Evolutionary conservation across 1,140 invertebrate genomes (phyloP).

Genomic region (Drosophila ficusphila): DNA sequence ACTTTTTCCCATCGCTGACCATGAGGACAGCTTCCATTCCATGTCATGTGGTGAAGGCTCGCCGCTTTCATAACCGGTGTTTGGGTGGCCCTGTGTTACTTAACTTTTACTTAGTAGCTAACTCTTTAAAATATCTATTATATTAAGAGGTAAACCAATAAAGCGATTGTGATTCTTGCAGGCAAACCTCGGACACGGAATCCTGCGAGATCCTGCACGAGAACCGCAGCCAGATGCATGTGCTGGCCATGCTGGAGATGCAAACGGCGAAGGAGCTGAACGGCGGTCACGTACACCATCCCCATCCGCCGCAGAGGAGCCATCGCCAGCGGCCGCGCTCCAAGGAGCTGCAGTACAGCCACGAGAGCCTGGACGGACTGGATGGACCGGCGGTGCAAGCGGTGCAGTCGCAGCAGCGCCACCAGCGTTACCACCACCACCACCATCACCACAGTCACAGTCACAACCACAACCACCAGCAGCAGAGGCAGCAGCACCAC

Average conservation of each 20-base stretch:
- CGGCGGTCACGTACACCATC: not conserved
- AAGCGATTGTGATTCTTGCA: conserved; percentile 13
- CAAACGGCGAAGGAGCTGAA: conserved; percentile 39
- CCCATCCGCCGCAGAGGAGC: conserved; percentile 37
- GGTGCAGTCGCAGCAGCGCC: conserved; percentile 36
- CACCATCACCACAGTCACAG: conserved; percentile 69
- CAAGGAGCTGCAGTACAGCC: conserved; percentile 77
- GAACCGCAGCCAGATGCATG: conserved; percentile 72
- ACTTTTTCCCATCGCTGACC: conserved; percentile 11
- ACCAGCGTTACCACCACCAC: conserved; percentile 66
- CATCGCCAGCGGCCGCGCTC: conserved; percentile 76
- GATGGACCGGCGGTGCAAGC: conserved; percentile 37
- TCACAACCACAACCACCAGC: conserved; percentile 56
- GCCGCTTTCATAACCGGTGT: conserved; percentile 20
- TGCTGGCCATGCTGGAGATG: conserved; percentile 67
- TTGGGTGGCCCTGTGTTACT: not conserved
- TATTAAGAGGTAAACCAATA: no score
- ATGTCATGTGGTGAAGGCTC: conserved; percentile 31
- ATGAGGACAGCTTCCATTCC: conserved; percentile 16
- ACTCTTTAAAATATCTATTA: no score
- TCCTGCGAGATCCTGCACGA: conserved; percentile 83
- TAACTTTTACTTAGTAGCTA: not conserved
- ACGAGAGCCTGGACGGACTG: conserved; percentile 72
- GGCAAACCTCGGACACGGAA: conserved; percentile 84
- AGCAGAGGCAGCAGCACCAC: conserved; percentile 54